phyloP scores from a whole-genome alignment of 2,113 vertebrate species.

The Echinops telfairi region DNA sequence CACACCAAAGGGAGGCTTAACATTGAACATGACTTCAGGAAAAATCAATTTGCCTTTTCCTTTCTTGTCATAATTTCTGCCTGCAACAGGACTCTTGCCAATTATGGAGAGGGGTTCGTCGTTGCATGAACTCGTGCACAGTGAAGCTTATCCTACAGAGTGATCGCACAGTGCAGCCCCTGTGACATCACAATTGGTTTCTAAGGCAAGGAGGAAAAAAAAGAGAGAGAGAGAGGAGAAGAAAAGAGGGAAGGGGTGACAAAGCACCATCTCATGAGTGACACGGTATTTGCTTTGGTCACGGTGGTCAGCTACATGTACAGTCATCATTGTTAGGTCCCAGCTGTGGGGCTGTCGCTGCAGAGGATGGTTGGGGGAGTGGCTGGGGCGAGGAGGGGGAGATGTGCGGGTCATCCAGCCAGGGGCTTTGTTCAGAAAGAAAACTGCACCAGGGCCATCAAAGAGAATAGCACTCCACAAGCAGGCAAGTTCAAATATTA shows the following conservation, averaged over 20 bases:
- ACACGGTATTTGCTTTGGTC: conserved; percentile 26
- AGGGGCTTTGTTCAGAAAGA: neutral
- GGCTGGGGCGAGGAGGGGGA: neutral
- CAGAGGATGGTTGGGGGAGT: neutral
- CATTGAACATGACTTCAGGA: conserved; percentile 78
- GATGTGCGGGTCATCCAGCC: neutral
- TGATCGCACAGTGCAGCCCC: conserved; percentile 36
- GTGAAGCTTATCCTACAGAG: conserved; percentile 35
- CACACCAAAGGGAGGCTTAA: conserved; percentile 74
- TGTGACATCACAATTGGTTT: conserved; percentile 71
- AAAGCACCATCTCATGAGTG: neutral
- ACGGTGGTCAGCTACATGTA: conserved; percentile 16
- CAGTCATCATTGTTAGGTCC: neutral
- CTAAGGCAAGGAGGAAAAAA: conserved; percentile 15
- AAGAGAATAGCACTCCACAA: neutral
- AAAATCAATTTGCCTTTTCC: conserved; percentile 80
- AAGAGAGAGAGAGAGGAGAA: neutral
- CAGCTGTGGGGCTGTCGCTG: neutral
- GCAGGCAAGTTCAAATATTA: neutral
- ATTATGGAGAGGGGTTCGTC: conserved; percentile 51
- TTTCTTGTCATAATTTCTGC: conserved; percentile 78
- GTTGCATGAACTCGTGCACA: conserved; percentile 25
- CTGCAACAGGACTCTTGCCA: conserved; percentile 62
- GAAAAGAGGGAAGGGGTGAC: fast-evolving
- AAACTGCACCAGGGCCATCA: neutral